Evolutionary conservation across 1,140 invertebrate genomes (phyloP).

Genomic region (Nephotettix cincticeps): DNA sequence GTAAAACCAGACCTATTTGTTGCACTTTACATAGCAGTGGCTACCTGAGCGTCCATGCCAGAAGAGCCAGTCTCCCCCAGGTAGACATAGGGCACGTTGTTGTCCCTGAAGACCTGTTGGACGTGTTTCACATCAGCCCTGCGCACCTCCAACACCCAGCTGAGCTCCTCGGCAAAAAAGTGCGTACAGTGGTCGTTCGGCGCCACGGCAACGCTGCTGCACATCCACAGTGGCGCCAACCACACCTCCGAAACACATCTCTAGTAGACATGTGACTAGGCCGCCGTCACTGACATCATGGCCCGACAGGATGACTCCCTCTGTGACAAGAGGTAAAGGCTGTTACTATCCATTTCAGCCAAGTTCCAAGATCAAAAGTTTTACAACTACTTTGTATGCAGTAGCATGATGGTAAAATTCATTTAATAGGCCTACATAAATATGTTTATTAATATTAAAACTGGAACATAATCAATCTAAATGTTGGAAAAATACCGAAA

Average conservation of each 20-base stretch:
- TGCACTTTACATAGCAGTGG: too few relatives aligned
- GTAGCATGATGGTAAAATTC: too few relatives aligned
- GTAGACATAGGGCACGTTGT: conserved; percentile 61
- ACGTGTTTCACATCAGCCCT: conserved; percentile 57
- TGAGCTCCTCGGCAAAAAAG: conserved; percentile 91
- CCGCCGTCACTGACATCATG: conserved; percentile 98
- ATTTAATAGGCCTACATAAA: too few relatives aligned
- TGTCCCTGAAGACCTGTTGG: conserved; percentile 57
- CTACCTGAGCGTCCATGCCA: conserved; percentile 64
- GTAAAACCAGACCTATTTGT: too few relatives aligned
- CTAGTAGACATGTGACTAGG: conserved; percentile 82
- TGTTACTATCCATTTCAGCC: too few relatives aligned
- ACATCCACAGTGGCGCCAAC: conserved; percentile 74
- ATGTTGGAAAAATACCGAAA: too few relatives aligned
- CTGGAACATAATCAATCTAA: too few relatives aligned
- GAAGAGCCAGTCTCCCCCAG: conserved; percentile 69
- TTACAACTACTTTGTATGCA: too few relatives aligned
- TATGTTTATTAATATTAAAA: too few relatives aligned
- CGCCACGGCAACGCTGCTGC: conserved; percentile 48
- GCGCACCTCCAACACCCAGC: conserved; percentile 85
- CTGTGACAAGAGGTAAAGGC: too few relatives aligned
- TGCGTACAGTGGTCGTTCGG: conserved; percentile 55
- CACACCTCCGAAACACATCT: conserved; percentile 94
- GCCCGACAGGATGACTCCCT: conserved; percentile 66
- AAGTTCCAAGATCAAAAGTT: too few relatives aligned